phyloP scores from a whole-genome alignment of 2,797 vertebrate species.

The Epinephelus malabaricus region DNA sequence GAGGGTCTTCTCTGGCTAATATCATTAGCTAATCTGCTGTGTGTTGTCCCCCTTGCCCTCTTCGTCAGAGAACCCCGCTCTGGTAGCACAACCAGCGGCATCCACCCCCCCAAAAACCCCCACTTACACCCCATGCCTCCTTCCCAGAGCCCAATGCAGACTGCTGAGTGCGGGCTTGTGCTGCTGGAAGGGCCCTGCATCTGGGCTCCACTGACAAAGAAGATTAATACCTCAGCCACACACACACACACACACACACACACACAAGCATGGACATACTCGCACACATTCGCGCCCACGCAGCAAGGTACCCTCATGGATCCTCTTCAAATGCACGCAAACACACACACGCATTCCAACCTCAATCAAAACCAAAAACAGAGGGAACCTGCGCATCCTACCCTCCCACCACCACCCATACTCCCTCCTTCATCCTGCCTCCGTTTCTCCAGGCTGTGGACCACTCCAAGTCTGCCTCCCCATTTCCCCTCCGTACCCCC shows the following conservation, averaged over 20 bases:
- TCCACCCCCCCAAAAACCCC: conserved; percentile 39
- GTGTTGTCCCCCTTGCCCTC: conserved; percentile 84
- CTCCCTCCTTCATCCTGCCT: conserved; percentile 64
- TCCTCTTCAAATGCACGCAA: conserved; percentile 57
- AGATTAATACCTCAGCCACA: conserved; percentile 95
- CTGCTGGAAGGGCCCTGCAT: conserved; percentile 96
- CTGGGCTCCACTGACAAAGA: conserved; percentile 98
- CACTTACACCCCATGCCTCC: conserved; percentile 62
- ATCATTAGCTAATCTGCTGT: conserved; percentile 89
- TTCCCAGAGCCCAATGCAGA: conserved; percentile 82
- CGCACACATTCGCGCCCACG: conserved; percentile 49
- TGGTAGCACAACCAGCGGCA: conserved; percentile 66
- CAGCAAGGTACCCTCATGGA: conserved; percentile 64
- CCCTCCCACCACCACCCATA: conserved; percentile 45
- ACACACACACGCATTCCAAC: conserved; percentile 44
- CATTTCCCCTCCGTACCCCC: conserved; percentile 51
- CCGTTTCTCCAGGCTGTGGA: conserved; percentile 69
- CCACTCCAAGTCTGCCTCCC: conserved; percentile 67
- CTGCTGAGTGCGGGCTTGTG: conserved; percentile 99
- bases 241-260: conserved; percentile 46
- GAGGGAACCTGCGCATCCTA: conserved; percentile 62
- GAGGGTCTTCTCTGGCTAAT: conserved; percentile 83
- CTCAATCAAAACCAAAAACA: conserved; percentile 75
- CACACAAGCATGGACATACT: conserved; percentile 60
- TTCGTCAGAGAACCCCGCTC: conserved; percentile 62